Evolutionary conservation across 2,888 invertebrate genomes (phyloP).

Genomic region (Monochamus alternatus): DNA sequence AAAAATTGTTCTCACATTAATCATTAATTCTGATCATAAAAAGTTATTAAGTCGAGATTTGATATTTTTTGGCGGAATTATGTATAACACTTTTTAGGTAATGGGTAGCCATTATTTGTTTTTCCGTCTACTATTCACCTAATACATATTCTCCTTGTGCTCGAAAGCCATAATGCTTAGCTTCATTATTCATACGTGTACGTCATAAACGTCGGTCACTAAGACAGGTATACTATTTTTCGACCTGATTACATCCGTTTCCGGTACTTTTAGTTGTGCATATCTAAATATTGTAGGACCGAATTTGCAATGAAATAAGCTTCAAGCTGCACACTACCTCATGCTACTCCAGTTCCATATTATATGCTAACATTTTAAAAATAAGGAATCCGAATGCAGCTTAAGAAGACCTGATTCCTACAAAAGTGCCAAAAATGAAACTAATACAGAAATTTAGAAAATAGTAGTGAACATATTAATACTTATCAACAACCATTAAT

Average conservation of each 20-base stretch:
- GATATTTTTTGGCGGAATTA: constrained; percentile 15
- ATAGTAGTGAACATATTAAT: no score
- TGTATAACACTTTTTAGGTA: constrained; percentile 21
- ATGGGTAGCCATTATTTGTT: neutral
- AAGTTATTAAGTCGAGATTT: constrained; percentile 30
- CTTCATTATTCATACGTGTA: constrained; percentile 11
- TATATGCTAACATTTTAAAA: no score
- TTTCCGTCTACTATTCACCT: neutral
- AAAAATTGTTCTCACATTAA: constrained; percentile 28
- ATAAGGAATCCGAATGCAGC: no score
- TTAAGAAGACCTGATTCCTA: no score
- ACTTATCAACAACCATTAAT: no score
- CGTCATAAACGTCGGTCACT: constrained; percentile 20
- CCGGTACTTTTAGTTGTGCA: constrained; percentile 43
- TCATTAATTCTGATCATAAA: constrained; percentile 25
- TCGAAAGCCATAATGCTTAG: neutral
- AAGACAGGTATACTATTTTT: constrained; percentile 43
- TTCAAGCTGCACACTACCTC: neutral
- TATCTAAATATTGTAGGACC: neutral
- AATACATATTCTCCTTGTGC: neutral
- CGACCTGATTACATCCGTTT: constrained; percentile 37
- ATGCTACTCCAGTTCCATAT: neutral
- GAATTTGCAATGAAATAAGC: constrained; percentile 12
- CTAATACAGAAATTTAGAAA: no score
- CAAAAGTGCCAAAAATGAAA: no score